A percentile compares a stretch with the other conserved stretches of the same genome.
Conservation (phyloP, 23 tunicate genomes). For the Phallusia fumigata region DNA sequence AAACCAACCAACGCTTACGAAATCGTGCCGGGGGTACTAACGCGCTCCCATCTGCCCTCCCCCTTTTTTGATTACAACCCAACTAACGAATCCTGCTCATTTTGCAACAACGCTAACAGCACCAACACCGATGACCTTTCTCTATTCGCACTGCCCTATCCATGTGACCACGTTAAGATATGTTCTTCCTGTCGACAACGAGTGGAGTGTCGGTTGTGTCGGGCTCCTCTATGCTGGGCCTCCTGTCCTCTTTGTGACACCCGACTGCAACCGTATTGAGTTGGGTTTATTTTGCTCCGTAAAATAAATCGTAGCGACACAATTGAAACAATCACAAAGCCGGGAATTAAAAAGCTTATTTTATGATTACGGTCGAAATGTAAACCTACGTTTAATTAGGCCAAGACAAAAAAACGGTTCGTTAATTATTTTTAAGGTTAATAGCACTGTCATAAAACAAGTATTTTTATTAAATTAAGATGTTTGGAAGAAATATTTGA, state of each 20-base stretch:
- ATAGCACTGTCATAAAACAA: too few species aligned
- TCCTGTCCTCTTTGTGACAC: conserved; percentile 55
- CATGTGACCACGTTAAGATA: conserved; percentile 42
- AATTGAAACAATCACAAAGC: too few species aligned
- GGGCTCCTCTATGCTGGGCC: conserved; percentile 52
- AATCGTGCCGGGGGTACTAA: conserved; percentile 21
- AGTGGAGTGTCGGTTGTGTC: conserved; percentile 36
- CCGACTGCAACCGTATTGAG: conserved; percentile 15
- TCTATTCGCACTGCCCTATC: conserved; percentile 21
- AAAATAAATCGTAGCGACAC: too few species aligned
- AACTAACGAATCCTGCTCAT: conserved; percentile 20
- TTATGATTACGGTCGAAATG: too few species aligned
- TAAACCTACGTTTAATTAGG: too few species aligned
- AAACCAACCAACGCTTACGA: conserved; percentile 25
- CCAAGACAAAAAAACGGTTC: too few species aligned
- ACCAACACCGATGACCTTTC: neutral
- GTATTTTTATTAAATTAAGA: too few species aligned
- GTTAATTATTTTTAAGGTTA: too few species aligned
- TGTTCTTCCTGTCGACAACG: conserved; percentile 23
- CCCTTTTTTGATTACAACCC: conserved; percentile 19
- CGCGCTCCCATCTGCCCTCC: neutral
- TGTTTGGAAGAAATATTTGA: too few species aligned
- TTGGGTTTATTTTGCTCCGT: too few species aligned
- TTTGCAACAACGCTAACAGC: conserved; percentile 14
- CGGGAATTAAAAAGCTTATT: too few species aligned